Conservation (phyloP, 2,797 vertebrate species). For the Helostoma temminkii region DNA sequence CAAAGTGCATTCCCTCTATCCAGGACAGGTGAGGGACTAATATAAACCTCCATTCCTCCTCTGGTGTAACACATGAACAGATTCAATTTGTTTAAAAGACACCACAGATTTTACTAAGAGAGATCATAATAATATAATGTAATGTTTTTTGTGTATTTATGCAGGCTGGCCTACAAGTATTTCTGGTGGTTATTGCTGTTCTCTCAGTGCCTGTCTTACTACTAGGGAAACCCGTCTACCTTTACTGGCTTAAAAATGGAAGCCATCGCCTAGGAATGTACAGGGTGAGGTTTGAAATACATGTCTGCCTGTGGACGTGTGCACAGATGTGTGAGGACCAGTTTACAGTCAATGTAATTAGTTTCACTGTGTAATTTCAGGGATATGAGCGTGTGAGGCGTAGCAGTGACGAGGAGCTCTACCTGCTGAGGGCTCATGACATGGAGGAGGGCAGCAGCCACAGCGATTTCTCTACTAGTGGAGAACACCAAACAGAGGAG, state of each 20-base stretch:
- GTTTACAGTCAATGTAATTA: background rate
- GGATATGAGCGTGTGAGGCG: slow-evolving; percentile 93
- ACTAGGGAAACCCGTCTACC: slow-evolving; percentile 94
- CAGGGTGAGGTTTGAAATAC: slow-evolving; percentile 83
- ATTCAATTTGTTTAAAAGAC: background rate
- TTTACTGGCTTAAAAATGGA: slow-evolving; percentile 92
- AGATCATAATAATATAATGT: background rate
- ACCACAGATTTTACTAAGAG: background rate
- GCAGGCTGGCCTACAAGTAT: slow-evolving; percentile 88
- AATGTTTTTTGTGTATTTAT: slow-evolving; percentile 5
- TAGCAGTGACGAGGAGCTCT: slow-evolving; percentile 94
- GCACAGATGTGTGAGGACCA: slow-evolving; percentile 2
- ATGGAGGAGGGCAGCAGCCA: slow-evolving; percentile 89
- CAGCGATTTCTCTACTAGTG: slow-evolving; percentile 80
- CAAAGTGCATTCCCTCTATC: slow-evolving; percentile 79
- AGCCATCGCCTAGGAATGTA: slow-evolving; percentile 85
- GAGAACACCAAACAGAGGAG: slow-evolving; percentile 86
- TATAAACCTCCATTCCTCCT: background rate
- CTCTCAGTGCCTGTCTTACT: slow-evolving; percentile 93
- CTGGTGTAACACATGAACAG: background rate
- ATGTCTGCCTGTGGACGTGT: background rate
- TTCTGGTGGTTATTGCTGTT: slow-evolving; percentile 88
- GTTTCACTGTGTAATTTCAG: slow-evolving; percentile 45
- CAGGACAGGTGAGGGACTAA: slow-evolving; percentile 87
- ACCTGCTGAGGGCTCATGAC: slow-evolving; percentile 87